phyloP scores from a whole-genome alignment of 2,888 invertebrate genomes.

The Ypsolopha sequella region DNA sequence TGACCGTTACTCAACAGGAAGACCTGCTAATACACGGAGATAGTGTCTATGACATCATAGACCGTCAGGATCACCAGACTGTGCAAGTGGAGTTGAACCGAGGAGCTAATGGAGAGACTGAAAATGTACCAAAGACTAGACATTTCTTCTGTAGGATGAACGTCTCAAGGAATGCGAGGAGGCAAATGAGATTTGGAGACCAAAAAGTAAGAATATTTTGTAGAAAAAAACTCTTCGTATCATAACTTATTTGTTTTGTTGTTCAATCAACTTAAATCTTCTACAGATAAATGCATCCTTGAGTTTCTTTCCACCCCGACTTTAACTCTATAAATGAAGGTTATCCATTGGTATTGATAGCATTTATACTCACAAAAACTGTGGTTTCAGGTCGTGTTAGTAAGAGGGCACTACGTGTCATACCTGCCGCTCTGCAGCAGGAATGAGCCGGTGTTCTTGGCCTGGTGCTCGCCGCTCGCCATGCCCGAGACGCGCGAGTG shows the following conservation, averaged over 20 bases:
- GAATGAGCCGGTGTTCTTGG: conserved; percentile 96
- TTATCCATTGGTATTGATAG: no score
- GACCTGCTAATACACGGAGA: conserved; percentile 98
- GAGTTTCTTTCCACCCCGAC: neutral
- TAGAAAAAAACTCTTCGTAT: neutral
- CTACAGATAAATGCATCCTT: neutral
- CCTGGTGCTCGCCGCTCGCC: conserved; percentile 95
- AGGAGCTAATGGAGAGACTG: conserved; percentile 60
- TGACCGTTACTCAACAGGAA: conserved; percentile 76
- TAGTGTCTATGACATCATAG: conserved; percentile 98
- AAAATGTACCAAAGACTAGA: conserved; percentile 72
- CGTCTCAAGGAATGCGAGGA: conserved; percentile 95
- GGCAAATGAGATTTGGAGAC: conserved; percentile 98
- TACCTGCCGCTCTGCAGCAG: conserved; percentile 93
- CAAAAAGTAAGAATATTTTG: conserved; percentile 83
- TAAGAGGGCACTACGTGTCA: conserved; percentile 95
- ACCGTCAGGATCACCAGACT: conserved; percentile 97
- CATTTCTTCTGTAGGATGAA: conserved; percentile 99
- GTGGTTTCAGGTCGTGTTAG: conserved; percentile 87
- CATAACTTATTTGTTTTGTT: neutral
- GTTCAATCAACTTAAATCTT: neutral
- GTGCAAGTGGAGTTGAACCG: conserved; percentile 93
- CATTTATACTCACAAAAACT: no score
- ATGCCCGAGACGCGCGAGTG: conserved; percentile 97
- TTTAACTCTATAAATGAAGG: neutral